A percentile compares a stretch with the other conserved stretches of the same genome.
Conservation (phyloP, 2,797 vertebrate species). For the Zenarchopterus dispar region DNA sequence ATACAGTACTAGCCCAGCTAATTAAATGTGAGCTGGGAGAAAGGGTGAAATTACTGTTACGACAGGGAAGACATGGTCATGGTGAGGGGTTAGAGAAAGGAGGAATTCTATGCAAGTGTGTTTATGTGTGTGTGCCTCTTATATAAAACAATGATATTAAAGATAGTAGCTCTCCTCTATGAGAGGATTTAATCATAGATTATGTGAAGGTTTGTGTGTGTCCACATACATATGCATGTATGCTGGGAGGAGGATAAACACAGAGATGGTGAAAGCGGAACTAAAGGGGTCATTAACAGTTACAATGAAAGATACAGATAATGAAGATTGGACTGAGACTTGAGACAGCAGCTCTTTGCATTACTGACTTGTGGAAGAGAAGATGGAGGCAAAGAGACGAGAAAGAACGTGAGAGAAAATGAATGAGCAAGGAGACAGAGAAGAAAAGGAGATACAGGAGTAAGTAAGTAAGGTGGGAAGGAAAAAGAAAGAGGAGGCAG, state of each 20-base stretch:
- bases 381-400: neutral
- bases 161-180: constrained; percentile 56
- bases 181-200: constrained; percentile 83
- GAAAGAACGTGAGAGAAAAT: neutral
- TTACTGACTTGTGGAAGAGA: constrained; percentile 24
- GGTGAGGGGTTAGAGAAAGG: constrained; percentile 32
- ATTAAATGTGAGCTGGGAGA: constrained; percentile 60
- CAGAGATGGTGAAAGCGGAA: constrained; percentile 67
- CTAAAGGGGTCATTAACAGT: constrained; percentile 76
- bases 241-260: constrained; percentile 37
- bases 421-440: constrained; percentile 1
- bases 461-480: constrained; percentile 2
- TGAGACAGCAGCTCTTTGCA: constrained; percentile 17
- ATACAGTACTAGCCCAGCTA: constrained; percentile 37
- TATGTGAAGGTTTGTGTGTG: constrained; percentile 49
- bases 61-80: constrained; percentile 40
- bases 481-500: constrained; percentile 8
- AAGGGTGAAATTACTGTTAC: constrained; percentile 54
- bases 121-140: constrained; percentile 21
- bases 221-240: constrained; percentile 1
- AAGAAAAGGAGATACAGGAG: constrained; percentile 5
- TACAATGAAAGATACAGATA: constrained; percentile 66
- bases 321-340: constrained; percentile 68
- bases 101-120: constrained; percentile 9
- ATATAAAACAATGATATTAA: constrained; percentile 12